Base-by-base conservation (phyloP, 2,888 invertebrate species). In the Sinopyrophorus schimmeli region DNA sequence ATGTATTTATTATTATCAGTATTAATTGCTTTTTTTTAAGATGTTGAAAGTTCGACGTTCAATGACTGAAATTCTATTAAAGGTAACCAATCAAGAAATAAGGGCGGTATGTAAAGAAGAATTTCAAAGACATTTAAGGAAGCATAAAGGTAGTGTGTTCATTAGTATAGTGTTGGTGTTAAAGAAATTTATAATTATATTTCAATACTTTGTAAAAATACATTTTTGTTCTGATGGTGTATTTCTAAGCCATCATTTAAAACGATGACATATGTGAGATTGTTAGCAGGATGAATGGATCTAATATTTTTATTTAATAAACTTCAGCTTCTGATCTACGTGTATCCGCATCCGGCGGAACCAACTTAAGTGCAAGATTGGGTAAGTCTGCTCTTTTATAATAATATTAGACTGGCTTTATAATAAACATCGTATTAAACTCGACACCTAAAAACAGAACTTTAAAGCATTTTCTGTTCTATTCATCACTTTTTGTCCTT, bases 81-180 rank as follows among this genome's bases (percentile, higher is more conserved):
- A 93, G 73, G 95, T 95, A 65, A 97, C 97, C 14, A 90, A 89
- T 73, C 85, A 87, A 73, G 92, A 94, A 80, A 90, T 97, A 70
- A 78, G 82, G 67, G 78, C 78, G 67, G 84, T 94, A 68, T 90
- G 91, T 74, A 83, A 84, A 74, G 93, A 94, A 77, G 89, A 92
- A 71, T 80, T 87, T 76, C 86, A 83, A 78, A 86, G 84, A 77
- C 83, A 84, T 69, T 80, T 82, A 76, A 71, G 68, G 57, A 73
- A 69, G 59, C 72, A 76, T 70, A 89, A 90, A 90, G 90, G 90
- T 90, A 89, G 83, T 78, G 75, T 75, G 72, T 70, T 62, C 53
- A 56, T 20, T 34, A 28, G 34, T 40, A 34, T 27, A 15, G 27
- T 9, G 37, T 49, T 43, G 32, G 39, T 43, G 38, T 44, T n/a